These are phyloP conservation scores for Arctopsyche grandis DNA, from an alignment of 1,140 invertebrate species.

Conservation along the genomic window DNA sequence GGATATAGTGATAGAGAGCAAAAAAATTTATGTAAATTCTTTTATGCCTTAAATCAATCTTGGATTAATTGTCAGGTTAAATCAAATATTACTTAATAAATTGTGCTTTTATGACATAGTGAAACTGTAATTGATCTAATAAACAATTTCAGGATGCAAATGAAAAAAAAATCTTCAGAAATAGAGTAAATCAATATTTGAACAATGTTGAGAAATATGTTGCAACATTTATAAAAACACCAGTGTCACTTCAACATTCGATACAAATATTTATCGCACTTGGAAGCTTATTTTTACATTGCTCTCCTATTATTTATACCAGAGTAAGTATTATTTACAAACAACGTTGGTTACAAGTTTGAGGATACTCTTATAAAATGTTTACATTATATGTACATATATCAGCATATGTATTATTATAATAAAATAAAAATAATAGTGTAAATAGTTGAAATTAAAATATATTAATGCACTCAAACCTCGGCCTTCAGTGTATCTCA, in stretches of 20 bases:
- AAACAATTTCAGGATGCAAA: neutral
- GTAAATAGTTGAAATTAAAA: too few relatives aligned
- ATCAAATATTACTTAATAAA: neutral
- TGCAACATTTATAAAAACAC: conserved; percentile 34
- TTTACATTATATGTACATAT: conserved; percentile 2
- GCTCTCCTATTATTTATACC: conserved; percentile 52
- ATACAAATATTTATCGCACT: conserved; percentile 48
- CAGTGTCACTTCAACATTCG: conserved; percentile 37
- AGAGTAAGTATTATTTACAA: conserved; percentile 46
- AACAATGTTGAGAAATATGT: conserved; percentile 48
- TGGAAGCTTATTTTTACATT: conserved; percentile 51
- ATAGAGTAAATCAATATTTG: conserved; percentile 50
- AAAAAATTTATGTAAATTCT: conserved; percentile 50
- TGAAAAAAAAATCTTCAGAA: conserved; percentile 13
- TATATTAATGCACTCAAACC: too few relatives aligned
- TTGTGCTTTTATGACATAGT: neutral
- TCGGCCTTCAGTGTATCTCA: too few relatives aligned
- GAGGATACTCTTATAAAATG: too few relatives aligned
- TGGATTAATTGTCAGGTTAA: conserved; percentile 49
- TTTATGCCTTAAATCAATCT: conserved; percentile 44
- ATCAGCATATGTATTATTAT: neutral
- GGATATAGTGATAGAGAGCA: conserved; percentile 43
- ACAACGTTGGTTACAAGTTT: too few relatives aligned
- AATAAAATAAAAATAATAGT: too few relatives aligned
- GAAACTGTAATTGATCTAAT: too few relatives aligned